phyloP scores from a whole-genome alignment of 2,888 invertebrate genomes.

The Holacanthella duospinosa region DNA sequence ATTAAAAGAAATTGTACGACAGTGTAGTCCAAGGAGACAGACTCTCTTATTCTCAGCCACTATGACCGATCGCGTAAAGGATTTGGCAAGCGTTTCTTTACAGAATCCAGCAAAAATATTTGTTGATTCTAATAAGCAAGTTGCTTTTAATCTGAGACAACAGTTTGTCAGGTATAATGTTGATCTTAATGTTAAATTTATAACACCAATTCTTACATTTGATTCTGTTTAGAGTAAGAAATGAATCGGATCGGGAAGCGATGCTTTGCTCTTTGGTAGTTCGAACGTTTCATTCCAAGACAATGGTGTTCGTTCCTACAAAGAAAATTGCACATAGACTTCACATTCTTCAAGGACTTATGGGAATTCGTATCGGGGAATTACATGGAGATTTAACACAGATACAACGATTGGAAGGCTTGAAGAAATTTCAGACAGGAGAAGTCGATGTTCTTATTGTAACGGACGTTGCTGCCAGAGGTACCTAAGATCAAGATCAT shows the following conservation, averaged over 20 bases:
- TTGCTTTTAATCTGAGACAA: conserved; percentile 87
- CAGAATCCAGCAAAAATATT: conserved; percentile 88
- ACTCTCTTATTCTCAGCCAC: conserved; percentile 98
- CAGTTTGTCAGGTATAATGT: conserved; percentile 90
- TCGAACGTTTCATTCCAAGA: conserved; percentile 79
- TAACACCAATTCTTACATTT: too few relatives aligned
- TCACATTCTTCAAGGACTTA: conserved; percentile 78
- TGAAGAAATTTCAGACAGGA: conserved; percentile 77
- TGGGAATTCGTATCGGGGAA: conserved; percentile 67
- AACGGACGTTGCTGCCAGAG: conserved; percentile 82
- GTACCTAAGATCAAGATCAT: not conserved
- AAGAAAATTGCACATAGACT: conserved; percentile 90
- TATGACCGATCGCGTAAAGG: conserved; percentile 96
- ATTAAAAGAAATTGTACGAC: conserved; percentile 93
- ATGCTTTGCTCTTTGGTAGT: conserved; percentile 70
- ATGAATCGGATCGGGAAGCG: conserved; percentile 84
- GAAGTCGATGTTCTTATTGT: conserved; percentile 78
- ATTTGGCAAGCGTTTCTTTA: conserved; percentile 83
- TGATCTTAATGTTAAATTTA: too few relatives aligned
- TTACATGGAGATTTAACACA: conserved; percentile 95
- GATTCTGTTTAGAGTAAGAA: conserved; percentile 61
- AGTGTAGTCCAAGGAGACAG: conserved; percentile 82
- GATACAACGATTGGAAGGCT: conserved; percentile 79
- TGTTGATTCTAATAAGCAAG: conserved; percentile 90
- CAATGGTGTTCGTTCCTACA: conserved; percentile 93